Conservation (phyloP, 2,113 vertebrate genomes). For the Cyphomyrus discorhynchus region DNA sequence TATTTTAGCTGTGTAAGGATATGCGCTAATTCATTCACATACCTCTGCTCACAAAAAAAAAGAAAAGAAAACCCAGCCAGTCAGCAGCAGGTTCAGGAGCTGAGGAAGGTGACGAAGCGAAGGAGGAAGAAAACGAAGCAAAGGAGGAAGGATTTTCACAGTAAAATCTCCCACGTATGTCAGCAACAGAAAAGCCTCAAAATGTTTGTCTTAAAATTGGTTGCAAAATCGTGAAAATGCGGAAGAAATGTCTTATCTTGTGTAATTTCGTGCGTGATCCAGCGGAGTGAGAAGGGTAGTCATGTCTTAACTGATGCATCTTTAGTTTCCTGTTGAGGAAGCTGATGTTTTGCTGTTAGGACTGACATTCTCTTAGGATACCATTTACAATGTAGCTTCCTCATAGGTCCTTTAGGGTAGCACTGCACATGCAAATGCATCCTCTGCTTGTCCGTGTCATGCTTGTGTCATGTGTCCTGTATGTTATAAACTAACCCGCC, state of each 20-base stretch:
- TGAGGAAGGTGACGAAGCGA: too few relatives aligned
- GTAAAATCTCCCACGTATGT: neutral
- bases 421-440: neutral
- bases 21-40: neutral
- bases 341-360: neutral
- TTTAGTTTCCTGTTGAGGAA: neutral
- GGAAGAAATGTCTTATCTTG: neutral
- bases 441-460: neutral
- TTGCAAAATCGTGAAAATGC: neutral
- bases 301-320: neutral
- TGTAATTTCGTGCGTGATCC: neutral
- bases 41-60: neutral
- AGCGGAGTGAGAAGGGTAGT: neutral
- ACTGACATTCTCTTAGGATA: neutral
- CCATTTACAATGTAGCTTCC: neutral
- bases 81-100: neutral
- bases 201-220: neutral
- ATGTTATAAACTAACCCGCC: neutral
- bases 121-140: neutral
- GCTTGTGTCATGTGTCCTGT: neutral
- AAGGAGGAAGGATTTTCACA: neutral
- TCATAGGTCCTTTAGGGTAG: neutral
- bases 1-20: neutral
- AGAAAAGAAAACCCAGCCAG: neutral
- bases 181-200: neutral